Evolutionary conservation across 1,140 invertebrate genomes (phyloP).

Genomic region (Ceratina japonica): DNA sequence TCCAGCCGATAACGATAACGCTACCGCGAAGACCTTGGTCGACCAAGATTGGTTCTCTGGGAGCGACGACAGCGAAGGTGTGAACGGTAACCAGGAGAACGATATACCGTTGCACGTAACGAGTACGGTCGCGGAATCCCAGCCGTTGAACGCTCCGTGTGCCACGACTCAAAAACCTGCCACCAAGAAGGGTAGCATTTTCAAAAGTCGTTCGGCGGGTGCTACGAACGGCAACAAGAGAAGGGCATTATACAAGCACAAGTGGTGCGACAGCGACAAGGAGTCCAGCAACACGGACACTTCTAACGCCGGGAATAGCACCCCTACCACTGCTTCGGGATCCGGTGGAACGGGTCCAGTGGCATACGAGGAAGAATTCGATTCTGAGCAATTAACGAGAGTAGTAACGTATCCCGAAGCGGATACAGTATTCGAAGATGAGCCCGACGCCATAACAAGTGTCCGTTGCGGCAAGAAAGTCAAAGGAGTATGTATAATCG

Average conservation of each 20-base stretch:
- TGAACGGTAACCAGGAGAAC: slow-evolving; percentile 62
- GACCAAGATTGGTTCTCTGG: slow-evolving; percentile 79
- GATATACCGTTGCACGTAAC: slow-evolving; percentile 57
- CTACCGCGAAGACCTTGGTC: slow-evolving; percentile 69
- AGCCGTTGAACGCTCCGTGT: slow-evolving; percentile 37
- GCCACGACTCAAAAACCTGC: slow-evolving; percentile 65
- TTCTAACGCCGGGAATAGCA: slow-evolving; percentile 52
- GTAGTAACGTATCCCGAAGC: slow-evolving; percentile 82
- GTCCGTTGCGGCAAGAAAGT: slow-evolving; percentile 88
- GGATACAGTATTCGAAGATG: slow-evolving; percentile 76
- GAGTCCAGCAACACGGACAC: slow-evolving; percentile 70
- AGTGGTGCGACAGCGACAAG: slow-evolving; percentile 89
- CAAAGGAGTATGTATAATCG: slow-evolving; percentile 85
- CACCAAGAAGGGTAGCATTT: slow-evolving; percentile 91
- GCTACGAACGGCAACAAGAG: slow-evolving; percentile 88
- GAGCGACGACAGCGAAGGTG: slow-evolving; percentile 77
- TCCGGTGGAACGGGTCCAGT: slow-evolving; percentile 61
- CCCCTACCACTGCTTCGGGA: slow-evolving; percentile 65
- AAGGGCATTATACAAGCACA: slow-evolving; percentile 91
- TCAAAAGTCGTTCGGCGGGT: slow-evolving; percentile 89
- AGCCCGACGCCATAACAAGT: slow-evolving; percentile 86
- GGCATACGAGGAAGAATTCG: slow-evolving; percentile 80
- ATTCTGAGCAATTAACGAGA: slow-evolving; percentile 82
- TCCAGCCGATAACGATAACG: slow-evolving; percentile 53
- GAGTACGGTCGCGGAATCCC: slow-evolving; percentile 56